Conservation (phyloP, 2,888 invertebrate species). For the Tenodera sinensis region DNA sequence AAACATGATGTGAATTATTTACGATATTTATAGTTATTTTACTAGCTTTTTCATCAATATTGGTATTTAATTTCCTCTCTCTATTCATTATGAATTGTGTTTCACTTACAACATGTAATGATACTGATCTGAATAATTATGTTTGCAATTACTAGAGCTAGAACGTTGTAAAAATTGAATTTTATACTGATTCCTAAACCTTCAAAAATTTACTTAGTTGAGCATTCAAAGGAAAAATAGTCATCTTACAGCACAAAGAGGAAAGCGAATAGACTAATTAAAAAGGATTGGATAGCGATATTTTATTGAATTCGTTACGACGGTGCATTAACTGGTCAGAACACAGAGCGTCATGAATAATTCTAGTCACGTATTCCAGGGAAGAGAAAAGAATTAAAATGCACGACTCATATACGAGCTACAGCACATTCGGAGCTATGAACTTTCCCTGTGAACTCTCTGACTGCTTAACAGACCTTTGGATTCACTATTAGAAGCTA, state of each 20-base stretch:
- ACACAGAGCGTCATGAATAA: not conserved
- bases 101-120: too few relatives aligned
- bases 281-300: not conserved
- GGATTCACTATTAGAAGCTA: too few relatives aligned
- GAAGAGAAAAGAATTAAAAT: not conserved
- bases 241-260: not conserved
- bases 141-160: too few relatives aligned
- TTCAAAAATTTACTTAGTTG: not conserved
- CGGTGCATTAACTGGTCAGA: not conserved
- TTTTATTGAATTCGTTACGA: not conserved
- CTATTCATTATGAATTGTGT: too few relatives aligned
- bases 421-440: not conserved
- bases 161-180: too few relatives aligned
- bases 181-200: too few relatives aligned
- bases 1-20: too few relatives aligned
- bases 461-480: not conserved
- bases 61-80: too few relatives aligned
- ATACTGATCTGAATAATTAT: too few relatives aligned
- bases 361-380: not conserved
- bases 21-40: too few relatives aligned
- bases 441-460: not conserved
- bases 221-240: not conserved
- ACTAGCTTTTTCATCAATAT: too few relatives aligned
- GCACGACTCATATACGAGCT: not conserved
- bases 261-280: not conserved